phyloP scores from a whole-genome alignment of 2,113 vertebrate species.

The Rhinolophus ferrumequinum region DNA sequence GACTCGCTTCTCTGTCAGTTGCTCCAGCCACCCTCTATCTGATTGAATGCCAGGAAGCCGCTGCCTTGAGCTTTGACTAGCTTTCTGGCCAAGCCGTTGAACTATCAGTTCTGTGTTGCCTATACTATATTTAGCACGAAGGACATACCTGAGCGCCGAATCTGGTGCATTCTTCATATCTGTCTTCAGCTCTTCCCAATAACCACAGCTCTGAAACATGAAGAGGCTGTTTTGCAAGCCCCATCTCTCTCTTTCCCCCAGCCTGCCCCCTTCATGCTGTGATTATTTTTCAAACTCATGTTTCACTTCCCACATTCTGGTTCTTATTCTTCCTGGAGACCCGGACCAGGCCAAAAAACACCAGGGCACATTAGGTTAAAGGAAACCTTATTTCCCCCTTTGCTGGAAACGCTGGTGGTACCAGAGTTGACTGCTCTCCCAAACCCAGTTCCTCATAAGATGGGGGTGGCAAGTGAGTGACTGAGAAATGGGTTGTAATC shows the following conservation, averaged over 20 bases:
- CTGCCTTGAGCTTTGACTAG: conserved; percentile 41
- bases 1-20: conserved; percentile 64
- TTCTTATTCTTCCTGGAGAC: conserved; percentile 39
- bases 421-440: not conserved
- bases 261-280: not conserved
- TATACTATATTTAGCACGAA: not conserved
- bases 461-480: not conserved
- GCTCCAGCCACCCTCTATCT: conserved; percentile 74
- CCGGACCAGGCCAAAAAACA: not conserved
- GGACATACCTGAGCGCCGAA: not conserved
- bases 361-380: conserved; percentile 45
- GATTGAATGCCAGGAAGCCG: conserved; percentile 63
- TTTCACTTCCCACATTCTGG: conserved; percentile 54
- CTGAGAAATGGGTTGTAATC: accelerated
- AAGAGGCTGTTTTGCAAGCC: not conserved
- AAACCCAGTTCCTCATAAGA: conserved; percentile 37
- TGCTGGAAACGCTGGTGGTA: not conserved
- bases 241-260: not conserved
- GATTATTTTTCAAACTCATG: not conserved
- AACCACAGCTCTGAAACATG: not conserved
- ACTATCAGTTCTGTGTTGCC: not conserved
- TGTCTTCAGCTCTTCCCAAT: not conserved
- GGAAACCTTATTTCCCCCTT: conserved; percentile 42
- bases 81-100: conserved; percentile 33
- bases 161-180: accelerated